phyloP scores from a whole-genome alignment of 2,888 invertebrate species.

The Cinara cedri region DNA sequence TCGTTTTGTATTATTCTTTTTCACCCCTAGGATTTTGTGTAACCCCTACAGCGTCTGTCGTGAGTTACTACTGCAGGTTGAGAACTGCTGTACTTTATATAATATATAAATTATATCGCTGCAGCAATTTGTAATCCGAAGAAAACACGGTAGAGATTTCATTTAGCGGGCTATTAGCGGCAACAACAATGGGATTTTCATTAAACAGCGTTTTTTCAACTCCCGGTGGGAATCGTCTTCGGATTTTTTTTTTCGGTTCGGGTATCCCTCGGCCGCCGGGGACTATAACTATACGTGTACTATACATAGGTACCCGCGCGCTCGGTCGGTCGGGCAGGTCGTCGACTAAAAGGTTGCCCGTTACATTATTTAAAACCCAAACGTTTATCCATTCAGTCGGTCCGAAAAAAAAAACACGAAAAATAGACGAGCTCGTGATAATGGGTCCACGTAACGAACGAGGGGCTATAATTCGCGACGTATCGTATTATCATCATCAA shows the following conservation, averaged over 20 bases:
- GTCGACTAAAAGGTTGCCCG: constrained; percentile 42
- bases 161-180: constrained; percentile 47
- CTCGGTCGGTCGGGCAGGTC: background rate
- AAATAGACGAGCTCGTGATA: constrained; percentile 6
- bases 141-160: too few relatives aligned
- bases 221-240: constrained; percentile 31
- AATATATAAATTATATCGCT: too few relatives aligned
- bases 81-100: too few relatives aligned
- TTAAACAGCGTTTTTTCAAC: background rate
- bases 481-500: too few relatives aligned
- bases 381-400: constrained; percentile 22
- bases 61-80: too few relatives aligned
- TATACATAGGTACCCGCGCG: background rate
- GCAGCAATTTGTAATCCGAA: too few relatives aligned
- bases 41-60: too few relatives aligned
- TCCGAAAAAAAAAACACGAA: background rate
- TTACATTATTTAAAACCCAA: constrained; percentile 53
- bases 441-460: constrained; percentile 23
- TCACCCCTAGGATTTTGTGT: too few relatives aligned
- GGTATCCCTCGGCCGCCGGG: background rate
- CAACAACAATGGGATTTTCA: constrained; percentile 44
- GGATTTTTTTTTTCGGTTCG: background rate
- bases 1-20: too few relatives aligned
- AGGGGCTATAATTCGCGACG: background rate
- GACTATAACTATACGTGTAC: too few relatives aligned